Evolutionary conservation across 2,113 vertebrate species (phyloP), one percentile per base, ranked within the genome.

Genomic region (Arenaria interpres): DNA sequence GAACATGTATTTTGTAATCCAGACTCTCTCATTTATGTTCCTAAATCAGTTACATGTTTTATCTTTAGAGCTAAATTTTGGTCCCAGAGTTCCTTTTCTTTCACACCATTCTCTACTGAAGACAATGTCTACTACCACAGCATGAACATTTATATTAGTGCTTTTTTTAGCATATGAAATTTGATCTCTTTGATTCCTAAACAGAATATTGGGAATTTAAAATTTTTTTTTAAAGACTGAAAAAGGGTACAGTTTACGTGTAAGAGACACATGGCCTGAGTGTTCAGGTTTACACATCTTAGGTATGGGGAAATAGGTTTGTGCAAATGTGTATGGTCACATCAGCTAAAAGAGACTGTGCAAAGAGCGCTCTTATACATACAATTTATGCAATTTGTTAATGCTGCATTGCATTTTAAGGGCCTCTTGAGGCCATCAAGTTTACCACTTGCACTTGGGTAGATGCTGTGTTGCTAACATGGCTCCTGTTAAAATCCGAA

Each of bases 321-420:
- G 56, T 82, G 50, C 57, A 39, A 63, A 86, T 32, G 14, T 39
- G 23, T 39, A 79, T 46, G 33, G 21, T 43, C 43, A 35, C 32
- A 9, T n/a, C 60, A 82, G 30, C 39, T 76, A 56, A 84, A 91
- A 54, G 67, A 74, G 41, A 4, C 68, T 57, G 23, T 30, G 90
- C 64, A 66, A 41, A 77, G 56, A 87, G 15, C 30, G 28, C 57
- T 72, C 51, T 90, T 64, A 64, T 69, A 54, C 51, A 14, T 62
- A 50, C 60, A 75, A 87, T 75, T 92, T 39, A 60, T 79, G 83
- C 86, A 81, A 53, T 93, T 95, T 77, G 25, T 73, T 92, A 87
- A 82, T 92, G 71, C 92, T 91, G 25, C 5, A 6, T n/a, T 95
- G 89, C 67, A 73, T 74, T 91, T 96, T 76, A 90, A 92, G 54